Base-by-base conservation (phyloP, 2,113 vertebrate genomes). In the Leptodactylus fuscus region DNA sequence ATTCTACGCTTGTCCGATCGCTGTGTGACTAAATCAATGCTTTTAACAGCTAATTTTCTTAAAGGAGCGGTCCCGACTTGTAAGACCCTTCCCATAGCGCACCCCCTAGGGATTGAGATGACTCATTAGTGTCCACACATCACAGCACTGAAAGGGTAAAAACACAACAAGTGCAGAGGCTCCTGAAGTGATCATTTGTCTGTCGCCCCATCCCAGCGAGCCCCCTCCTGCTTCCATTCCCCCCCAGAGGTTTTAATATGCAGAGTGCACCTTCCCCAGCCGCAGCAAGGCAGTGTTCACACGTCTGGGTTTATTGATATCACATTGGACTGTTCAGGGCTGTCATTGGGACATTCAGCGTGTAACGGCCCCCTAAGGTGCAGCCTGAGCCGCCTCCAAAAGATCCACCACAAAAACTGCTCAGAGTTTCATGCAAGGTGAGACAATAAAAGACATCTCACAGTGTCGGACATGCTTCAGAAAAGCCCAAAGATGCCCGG, bases 271-370 rank as follows among this genome's bases (percentile, higher is more conserved):
- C 94, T 95, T 94, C 94, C 91, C 90, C 88, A 88, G 89, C 94
- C 91, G 89, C 91, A 87, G 93, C 92, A 93, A 94, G 93, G 92
- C 94, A 94, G 95, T 94, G 95, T 94, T 94, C 96, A 96, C 93
- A 91, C 95, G 95, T 96, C 94, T 95, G 94, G 91, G 85, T 95
- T 96, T 95, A 96, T 96, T 95, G 96, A 96, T 96, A 94, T 94
- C 96, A 92, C 92, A 93, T 93, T 74, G 95, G 91, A 93, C 93
- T 90, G 93, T 91, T 83, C 94, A 82, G 95, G 93, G 92, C 93
- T 97, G 96, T 96, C 96, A 97, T 93, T 91, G 87, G 91, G 91
- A 93, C 91, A 97, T 97, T 97, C 95, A 97, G 92, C 89, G 90
- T 86, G 90, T 91, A 92, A 93, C 92, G 96, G 94, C 95, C 96